These are phyloP conservation scores for Palythoa heliodiscus DNA, from an alignment of 92 coral and sea anemone species.

Conservation along the genomic window DNA sequence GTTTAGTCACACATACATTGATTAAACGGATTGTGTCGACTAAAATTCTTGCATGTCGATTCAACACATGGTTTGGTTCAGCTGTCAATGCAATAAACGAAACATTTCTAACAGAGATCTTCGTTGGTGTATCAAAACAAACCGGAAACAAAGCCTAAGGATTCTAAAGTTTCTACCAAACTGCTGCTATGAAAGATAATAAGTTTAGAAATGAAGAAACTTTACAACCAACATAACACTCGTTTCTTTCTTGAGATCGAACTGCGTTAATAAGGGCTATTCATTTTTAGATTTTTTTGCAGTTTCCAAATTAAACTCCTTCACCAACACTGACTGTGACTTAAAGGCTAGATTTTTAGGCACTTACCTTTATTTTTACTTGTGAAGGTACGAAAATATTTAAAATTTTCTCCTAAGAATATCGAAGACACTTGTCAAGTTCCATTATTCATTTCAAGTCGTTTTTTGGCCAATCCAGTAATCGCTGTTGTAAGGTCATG, in stretches of 20 bases:
- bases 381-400: not conserved
- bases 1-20: not conserved
- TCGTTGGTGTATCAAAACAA: not conserved
- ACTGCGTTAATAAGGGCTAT: not conserved
- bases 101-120: too few relatives aligned
- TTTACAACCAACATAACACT: too few relatives aligned
- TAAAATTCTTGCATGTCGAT: not conserved
- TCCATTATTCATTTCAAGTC: slow-evolving; percentile 27
- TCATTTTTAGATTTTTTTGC: not conserved
- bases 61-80: not conserved
- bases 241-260: not conserved
- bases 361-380: slow-evolving; percentile 16
- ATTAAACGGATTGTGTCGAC: not conserved
- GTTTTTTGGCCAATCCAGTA: slow-evolving; percentile 7
- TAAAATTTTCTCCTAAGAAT: not conserved
- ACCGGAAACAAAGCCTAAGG: not conserved
- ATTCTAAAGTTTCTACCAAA: not conserved
- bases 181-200: not conserved
- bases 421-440: not conserved
- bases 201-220: not conserved
- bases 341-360: not conserved
- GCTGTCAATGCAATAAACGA: not conserved
- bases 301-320: not conserved
- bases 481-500: slow-evolving; percentile 9
- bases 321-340: not conserved